Base-by-base conservation (phyloP, 2,888 invertebrate genomes). In the Andricus quercusramuli region DNA sequence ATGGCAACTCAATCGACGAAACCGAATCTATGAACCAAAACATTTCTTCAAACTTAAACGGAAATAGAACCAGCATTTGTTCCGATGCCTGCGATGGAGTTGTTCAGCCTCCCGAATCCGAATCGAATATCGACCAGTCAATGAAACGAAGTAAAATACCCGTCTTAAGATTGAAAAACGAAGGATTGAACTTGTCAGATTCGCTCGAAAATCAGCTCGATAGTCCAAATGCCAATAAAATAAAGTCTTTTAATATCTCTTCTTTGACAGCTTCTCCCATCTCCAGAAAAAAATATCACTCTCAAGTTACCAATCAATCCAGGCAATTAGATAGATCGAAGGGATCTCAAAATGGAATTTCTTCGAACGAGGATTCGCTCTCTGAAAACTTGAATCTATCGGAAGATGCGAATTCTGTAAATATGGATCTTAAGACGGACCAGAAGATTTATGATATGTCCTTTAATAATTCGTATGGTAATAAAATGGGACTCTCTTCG, bases 221-320 rank as follows among this genome's bases (percentile, higher is more conserved):
- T 20, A 29, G 70, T 65, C 59, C 13, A 59, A 78, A 76, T 51
- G 59, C 32, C 22, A 62, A 67, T 22, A 64, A 66, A 59, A 81
- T 79, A 20, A 83, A 83, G 64, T 78, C 81, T 74, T 82, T 83
- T 44, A 87, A 85, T 59, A 76, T 84, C 5, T 85, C 87, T n/a
- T 83, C 87, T 44, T 88, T 89, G 78, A 90, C 91, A 15, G 90
- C 90, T 11, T 92, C 92, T 4, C 92, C 92, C 20, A 83, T 92
- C 5, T 91, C 91, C 13, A 91, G 91, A 6, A 91, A 91, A 80
- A 92, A 91, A 78, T 91, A 91, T 83, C 88, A 91, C n/a, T 90
- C 89, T 78, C 91, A 91, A 41, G 80, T 91, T 82, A 89, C 88
- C 25, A 85, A 85, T 77, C 88, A 89, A 80, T 29, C 88, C 5